Percentiles rank a stretch among this genome's conserved stretches.
These are phyloP conservation scores for Melopsittacus undulatus DNA, from an alignment of 2,797 vertebrate species.

Conservation along the genomic window DNA sequence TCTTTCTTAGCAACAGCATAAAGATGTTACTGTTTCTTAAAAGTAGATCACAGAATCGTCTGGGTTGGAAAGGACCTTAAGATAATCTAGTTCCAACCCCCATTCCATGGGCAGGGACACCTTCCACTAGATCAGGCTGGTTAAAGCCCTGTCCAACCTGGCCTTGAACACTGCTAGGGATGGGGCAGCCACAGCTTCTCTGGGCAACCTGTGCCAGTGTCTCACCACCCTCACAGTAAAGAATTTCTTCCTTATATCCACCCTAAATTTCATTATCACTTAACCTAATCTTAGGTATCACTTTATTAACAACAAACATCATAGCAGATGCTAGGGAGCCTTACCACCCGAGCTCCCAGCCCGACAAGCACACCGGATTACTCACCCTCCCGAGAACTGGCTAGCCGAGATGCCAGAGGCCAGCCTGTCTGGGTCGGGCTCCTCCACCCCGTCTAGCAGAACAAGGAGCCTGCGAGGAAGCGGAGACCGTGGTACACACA, in stretches of 20 bases:
- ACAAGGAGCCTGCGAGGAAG: too few species aligned
- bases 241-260: neutral
- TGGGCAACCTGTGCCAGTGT: neutral
- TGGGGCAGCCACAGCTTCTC: neutral
- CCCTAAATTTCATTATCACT: rapidly evolving
- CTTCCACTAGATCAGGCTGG: neutral
- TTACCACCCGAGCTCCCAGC: rapidly evolving
- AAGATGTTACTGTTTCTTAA: rapidly evolving
- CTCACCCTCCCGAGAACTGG: too few species aligned
- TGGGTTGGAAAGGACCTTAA: neutral
- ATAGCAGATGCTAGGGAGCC: rapidly evolving
- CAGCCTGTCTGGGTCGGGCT: neutral
- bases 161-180: neutral
- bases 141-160: neutral
- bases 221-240: neutral
- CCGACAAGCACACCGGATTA: rapidly evolving
- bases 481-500: neutral
- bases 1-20: neutral
- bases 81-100: neutral
- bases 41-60: neutral
- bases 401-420: neutral
- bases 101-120: neutral
- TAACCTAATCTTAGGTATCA: neutral
- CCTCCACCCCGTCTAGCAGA: neutral
- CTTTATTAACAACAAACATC: rapidly evolving